phyloP scores from a whole-genome alignment of 2,797 vertebrate genomes.

The Phrynocephalus guinanensis region DNA sequence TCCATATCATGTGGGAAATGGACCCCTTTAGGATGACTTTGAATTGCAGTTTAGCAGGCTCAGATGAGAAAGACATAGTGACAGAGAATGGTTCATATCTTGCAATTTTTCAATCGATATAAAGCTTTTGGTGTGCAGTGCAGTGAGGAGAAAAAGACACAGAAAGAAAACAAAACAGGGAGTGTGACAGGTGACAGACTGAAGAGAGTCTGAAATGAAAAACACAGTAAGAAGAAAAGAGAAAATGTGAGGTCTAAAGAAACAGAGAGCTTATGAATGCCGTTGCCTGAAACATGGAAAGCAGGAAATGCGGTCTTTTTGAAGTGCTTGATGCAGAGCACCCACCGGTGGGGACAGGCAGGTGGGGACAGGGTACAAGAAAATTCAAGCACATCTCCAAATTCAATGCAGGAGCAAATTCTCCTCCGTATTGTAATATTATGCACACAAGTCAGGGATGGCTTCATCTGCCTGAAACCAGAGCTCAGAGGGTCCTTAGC shows the following conservation, averaged over 20 bases:
- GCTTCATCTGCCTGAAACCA: neutral
- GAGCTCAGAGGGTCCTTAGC: neutral
- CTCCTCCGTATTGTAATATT: neutral
- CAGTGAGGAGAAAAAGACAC: constrained; percentile 60
- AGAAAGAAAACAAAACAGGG: constrained; percentile 57
- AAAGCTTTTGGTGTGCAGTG: constrained; percentile 53
- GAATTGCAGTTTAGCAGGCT: constrained; percentile 56
- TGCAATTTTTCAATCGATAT: constrained; percentile 60
- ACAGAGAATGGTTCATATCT: constrained; percentile 61
- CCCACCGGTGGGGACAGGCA: too few relatives aligned
- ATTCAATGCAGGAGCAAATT: constrained; percentile 18
- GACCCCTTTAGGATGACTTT: constrained; percentile 49
- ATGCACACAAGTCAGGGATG: neutral
- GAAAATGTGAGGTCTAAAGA: constrained; percentile 41
- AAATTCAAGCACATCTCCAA: neutral
- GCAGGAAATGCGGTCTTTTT: neutral
- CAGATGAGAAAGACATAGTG: constrained; percentile 45
- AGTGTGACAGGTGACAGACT: constrained; percentile 61
- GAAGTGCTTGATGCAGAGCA: neutral
- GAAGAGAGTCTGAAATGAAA: constrained; percentile 53
- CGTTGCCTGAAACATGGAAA: constrained; percentile 59
- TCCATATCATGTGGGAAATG: constrained; percentile 45
- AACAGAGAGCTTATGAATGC: constrained; percentile 26
- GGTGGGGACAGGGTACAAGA: neutral
- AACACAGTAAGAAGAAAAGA: constrained; percentile 61